These are phyloP conservation scores for Plecturocebus donacophilus DNA, from an alignment of 2,113 vertebrate species.

Conservation along the genomic window DNA sequence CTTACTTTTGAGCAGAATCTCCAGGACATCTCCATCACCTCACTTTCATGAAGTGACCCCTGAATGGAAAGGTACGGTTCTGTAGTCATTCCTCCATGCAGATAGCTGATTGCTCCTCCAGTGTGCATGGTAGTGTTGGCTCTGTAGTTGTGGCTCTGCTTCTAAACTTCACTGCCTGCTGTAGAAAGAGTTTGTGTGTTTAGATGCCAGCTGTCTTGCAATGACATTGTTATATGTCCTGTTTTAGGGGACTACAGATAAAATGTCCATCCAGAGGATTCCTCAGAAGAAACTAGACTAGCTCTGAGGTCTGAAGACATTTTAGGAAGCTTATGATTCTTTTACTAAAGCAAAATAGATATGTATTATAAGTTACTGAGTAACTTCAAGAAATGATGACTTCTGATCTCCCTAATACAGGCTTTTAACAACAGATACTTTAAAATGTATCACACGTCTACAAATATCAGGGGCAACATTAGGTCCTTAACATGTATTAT, in stretches of 20 bases:
- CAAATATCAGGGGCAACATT: neutral
- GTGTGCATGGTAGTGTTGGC: conserved; percentile 36
- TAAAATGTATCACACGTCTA: neutral
- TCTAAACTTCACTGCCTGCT: neutral
- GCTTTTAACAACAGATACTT: conserved; percentile 42
- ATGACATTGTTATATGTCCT: conserved; percentile 46
- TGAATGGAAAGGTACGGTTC: conserved; percentile 62
- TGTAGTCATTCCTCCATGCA: neutral
- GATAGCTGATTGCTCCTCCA: neutral
- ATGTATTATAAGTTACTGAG: conserved; percentile 37
- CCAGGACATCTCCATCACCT: neutral
- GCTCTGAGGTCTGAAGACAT: conserved; percentile 66
- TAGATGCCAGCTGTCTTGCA: neutral
- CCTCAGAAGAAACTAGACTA: conserved; percentile 52
- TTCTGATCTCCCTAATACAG: neutral
- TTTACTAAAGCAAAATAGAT: conserved; percentile 31
- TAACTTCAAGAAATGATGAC: conserved; percentile 13
- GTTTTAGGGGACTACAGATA: conserved; percentile 73
- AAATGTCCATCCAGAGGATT: conserved; percentile 29
- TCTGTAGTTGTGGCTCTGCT: conserved; percentile 48
- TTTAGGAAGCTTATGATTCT: conserved; percentile 64
- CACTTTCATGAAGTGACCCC: neutral
- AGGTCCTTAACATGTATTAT: neutral
- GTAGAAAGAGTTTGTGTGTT: conserved; percentile 41
- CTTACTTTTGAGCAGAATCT: neutral